These are phyloP conservation scores for Tenebrio molitor DNA, from an alignment of 1,140 invertebrate species.

Conservation along the genomic window DNA sequence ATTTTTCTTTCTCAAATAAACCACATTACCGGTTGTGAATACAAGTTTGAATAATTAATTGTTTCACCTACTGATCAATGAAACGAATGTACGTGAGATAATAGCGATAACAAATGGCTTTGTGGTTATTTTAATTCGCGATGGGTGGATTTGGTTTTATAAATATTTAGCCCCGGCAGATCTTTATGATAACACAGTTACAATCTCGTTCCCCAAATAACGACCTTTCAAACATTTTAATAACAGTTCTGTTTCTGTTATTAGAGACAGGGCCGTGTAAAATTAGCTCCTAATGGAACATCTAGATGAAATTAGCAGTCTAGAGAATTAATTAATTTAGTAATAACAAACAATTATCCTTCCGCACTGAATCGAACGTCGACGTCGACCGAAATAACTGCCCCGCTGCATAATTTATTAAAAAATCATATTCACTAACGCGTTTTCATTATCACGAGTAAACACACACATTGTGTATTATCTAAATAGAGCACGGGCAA, in stretches of 20 bases:
- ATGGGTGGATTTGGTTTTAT: background rate
- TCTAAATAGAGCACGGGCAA: background rate
- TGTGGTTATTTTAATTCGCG: background rate
- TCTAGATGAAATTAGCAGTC: background rate
- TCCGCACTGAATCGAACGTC: background rate
- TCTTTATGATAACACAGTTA: background rate
- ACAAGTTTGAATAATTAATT: background rate
- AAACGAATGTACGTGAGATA: slow-evolving; percentile 1
- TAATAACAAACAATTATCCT: background rate
- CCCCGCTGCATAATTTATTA: background rate
- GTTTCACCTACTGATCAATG: background rate
- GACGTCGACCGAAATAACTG: background rate
- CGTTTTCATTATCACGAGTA: slow-evolving; percentile 6
- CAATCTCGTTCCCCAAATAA: background rate
- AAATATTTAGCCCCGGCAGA: background rate
- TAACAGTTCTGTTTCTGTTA: background rate
- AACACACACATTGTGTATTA: background rate
- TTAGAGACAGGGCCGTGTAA: slow-evolving; percentile 7
- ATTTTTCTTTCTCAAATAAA: background rate
- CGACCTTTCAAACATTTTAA: background rate
- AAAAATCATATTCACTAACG: background rate
- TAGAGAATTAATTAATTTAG: slow-evolving; percentile 14
- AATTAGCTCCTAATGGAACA: slow-evolving; percentile 4
- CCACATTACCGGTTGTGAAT: background rate
- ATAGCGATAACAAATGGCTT: background rate